A percentile compares a stretch with the other conserved stretches of the same genome.
phyloP scores from a whole-genome alignment of 64 coral and sea anemone genomes.

The Montipora efflorescens region DNA sequence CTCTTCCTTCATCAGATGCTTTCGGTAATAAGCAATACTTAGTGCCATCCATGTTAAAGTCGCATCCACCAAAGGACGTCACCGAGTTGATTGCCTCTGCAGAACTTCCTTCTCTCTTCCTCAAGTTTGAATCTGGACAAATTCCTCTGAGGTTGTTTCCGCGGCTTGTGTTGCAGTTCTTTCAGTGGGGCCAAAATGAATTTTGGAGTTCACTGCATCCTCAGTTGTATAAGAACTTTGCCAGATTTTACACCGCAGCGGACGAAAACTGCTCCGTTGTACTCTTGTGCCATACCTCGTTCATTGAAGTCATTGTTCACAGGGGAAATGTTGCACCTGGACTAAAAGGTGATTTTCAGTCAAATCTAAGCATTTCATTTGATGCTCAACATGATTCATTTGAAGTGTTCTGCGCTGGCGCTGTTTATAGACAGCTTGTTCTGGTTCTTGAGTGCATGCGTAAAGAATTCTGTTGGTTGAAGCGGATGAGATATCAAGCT shows the following conservation, averaged over 20 bases:
- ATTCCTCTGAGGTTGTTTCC: slow-evolving; percentile 31
- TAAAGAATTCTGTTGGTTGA: not conserved
- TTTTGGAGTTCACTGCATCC: not conserved
- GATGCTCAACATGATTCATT: not conserved
- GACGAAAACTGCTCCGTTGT: not conserved
- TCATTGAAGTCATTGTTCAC: not conserved
- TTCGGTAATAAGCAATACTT: not conserved
- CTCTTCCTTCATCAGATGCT: not conserved
- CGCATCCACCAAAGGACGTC: not conserved
- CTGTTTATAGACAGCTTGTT: not conserved
- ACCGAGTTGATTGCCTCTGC: not conserved
- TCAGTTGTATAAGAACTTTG: not conserved
- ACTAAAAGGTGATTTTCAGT: no score
- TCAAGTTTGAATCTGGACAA: not conserved
- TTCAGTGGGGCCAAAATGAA: not conserved
- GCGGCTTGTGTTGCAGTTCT: slow-evolving; percentile 20
- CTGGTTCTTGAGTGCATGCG: not conserved
- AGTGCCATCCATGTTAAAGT: slow-evolving; percentile 27
- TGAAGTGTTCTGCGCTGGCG: not conserved
- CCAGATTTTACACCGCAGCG: not conserved
- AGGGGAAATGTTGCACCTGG: not conserved
- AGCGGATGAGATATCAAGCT: slow-evolving; percentile 11
- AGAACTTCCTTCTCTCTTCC: not conserved
- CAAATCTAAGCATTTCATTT: no score
- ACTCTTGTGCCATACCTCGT: not conserved